Percentiles rank a stretch among this genome's conserved stretches.
phyloP scores from a whole-genome alignment of 1,140 invertebrate species.

The Ruditapes philippinarum region DNA sequence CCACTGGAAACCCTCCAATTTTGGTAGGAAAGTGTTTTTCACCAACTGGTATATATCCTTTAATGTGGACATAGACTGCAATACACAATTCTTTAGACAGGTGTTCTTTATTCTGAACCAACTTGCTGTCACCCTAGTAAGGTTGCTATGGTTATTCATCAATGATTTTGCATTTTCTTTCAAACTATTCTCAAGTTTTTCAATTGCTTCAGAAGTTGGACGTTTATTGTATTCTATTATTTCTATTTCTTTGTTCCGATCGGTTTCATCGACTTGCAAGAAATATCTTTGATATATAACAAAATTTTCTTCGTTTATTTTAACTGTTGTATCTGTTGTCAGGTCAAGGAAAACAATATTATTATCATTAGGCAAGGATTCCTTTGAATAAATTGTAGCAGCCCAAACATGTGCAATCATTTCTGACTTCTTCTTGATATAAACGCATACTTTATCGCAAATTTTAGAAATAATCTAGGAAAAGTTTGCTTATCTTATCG shows the following conservation, averaged over 20 bases:
- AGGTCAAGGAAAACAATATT: neutral
- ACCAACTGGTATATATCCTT: constrained; percentile 8
- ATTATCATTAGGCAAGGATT: neutral
- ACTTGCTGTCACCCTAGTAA: neutral
- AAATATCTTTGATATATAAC: neutral
- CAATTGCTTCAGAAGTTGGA: neutral
- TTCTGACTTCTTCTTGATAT: neutral
- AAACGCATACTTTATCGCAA: neutral
- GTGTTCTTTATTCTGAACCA: neutral
- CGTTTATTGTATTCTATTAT: neutral
- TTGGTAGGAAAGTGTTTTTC: neutral
- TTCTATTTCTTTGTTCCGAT: neutral
- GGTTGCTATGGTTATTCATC: neutral
- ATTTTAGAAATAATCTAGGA: neutral
- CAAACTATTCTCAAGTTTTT: neutral
- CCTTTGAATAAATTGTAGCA: neutral
- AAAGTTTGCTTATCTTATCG: neutral
- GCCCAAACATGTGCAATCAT: neutral
- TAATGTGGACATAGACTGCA: neutral
- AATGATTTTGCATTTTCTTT: constrained; percentile 10
- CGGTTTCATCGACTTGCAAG: no score
- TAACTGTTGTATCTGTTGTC: neutral
- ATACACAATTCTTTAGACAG: neutral
- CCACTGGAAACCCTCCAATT: neutral
- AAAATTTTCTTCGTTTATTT: neutral